Evolutionary conservation across 2,888 invertebrate genomes (phyloP).

Genomic region (Dilophus febrilis): DNA sequence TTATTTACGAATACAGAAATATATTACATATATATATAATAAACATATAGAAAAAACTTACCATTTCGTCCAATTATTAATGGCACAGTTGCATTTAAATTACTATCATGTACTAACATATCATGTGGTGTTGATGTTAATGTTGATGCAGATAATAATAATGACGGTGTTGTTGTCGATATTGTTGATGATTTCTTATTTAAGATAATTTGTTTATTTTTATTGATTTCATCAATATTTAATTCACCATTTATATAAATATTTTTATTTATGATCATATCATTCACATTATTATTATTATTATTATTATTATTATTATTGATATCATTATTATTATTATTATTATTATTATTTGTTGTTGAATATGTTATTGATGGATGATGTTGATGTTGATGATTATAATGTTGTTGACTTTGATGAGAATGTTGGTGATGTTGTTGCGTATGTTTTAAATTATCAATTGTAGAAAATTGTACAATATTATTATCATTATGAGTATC

Average conservation of each 20-base stretch:
- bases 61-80: conserved; percentile 17
- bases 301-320: not conserved
- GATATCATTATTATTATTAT: not conserved
- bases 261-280: too few species aligned
- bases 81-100: conserved; percentile 4
- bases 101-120: too few species aligned
- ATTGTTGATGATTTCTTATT: too few species aligned
- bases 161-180: not conserved
- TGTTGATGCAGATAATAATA: conserved; percentile 5
- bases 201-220: too few species aligned
- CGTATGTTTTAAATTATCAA: not conserved
- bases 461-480: not conserved
- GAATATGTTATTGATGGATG: not conserved
- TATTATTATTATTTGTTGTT: not conserved
- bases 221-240: too few species aligned
- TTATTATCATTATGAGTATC: conserved; percentile 6
- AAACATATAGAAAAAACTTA: conserved; percentile 9
- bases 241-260: too few species aligned
- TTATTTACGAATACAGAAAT: too few species aligned
- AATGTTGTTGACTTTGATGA: conserved; percentile 14
- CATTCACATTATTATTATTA: not conserved
- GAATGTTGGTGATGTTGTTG: conserved; percentile 13
- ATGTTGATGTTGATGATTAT: conserved; percentile 10
- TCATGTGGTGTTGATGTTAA: conserved; percentile 9
- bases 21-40: conserved; percentile 1